These are phyloP conservation scores for Rhopilema esculentum DNA, from an alignment of 30 jellyfish, hydroid and myxozoan genomes.

Conservation along the genomic window DNA sequence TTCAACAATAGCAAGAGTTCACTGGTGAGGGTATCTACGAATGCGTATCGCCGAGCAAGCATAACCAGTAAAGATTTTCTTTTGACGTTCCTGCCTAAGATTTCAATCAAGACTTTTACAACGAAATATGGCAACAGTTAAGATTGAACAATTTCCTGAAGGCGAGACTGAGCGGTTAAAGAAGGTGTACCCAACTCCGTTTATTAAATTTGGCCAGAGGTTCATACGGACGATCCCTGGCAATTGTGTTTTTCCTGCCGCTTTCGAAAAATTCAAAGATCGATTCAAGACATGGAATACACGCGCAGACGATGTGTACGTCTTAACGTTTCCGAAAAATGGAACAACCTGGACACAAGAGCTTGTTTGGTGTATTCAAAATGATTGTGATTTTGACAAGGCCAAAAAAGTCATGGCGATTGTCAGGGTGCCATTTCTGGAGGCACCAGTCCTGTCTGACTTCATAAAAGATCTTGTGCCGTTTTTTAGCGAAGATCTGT, in stretches of 20 bases:
- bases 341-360: slow-evolving; percentile 57
- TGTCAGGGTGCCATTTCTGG: slow-evolving; percentile 15
- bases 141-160: not conserved
- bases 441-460: slow-evolving; percentile 11
- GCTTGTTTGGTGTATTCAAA: not conserved
- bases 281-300: slow-evolving; percentile 1
- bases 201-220: slow-evolving; percentile 3
- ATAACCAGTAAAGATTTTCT: too few relatives aligned
- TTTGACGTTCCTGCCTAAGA: too few relatives aligned
- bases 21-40: too few relatives aligned
- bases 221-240: slow-evolving; percentile 39
- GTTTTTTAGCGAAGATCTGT: too few relatives aligned
- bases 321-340: slow-evolving; percentile 29
- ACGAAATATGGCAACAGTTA: not conserved
- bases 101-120: too few relatives aligned
- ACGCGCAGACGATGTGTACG: slow-evolving; percentile 33
- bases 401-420: not conserved
- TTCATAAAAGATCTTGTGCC: not conserved
- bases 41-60: too few relatives aligned
- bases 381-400: not conserved
- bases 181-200: slow-evolving; percentile 4
- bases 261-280: slow-evolving; percentile 27
- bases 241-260: slow-evolving; percentile 18
- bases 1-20: too few relatives aligned
- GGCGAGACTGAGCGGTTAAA: not conserved